Evolutionary conservation across 2,113 vertebrate genomes (phyloP), one percentile per base, ranked within the genome.

Genomic region (Mesoclemmys tuberculata): DNA sequence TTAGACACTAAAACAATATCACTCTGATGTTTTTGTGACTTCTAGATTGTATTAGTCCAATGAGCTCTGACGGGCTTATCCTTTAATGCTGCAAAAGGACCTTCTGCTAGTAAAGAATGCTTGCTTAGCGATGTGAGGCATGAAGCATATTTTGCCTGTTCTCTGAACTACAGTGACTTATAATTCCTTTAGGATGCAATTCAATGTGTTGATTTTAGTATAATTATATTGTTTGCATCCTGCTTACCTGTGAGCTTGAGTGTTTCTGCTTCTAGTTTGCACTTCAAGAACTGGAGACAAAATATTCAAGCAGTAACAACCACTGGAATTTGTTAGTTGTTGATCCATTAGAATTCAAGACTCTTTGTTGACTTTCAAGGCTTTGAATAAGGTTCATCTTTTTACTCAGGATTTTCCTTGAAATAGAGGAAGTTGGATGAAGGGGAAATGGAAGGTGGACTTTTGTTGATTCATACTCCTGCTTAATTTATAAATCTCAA

Each of bases 391-490:
- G 18, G 26, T 54, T 68, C 89, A 75, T 35, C 38, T 31, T 78
- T 56, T 44, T 84, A 68, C 29, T 92, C 84, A 94, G 51, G 49
- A n/a, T 82, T 87, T 84, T 82, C 41, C 80, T 58, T 89, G 82
- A 90, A 93, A 88, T 24, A 75, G 52, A 94, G 86, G 86, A 93
- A 92, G 88, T 80, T 84, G 81, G 49, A 38, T 86, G 77, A 35
- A 16, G 8, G 61, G 35, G 35, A 21, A 5, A 44, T 26, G 71
- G 26, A 75, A 89, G 87, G 84, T 41, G 4, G 9, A 85, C 13
- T 54, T 90, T 88, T 90, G 90, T 79, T 84, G 83, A 55, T 46
- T 48, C 55, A 81, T 29, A 84, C 3, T n/a, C 10, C 5, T 49
- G 7, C 19, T 4, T 61, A 82, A 35, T 58, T 82, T 35, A 87